Evolutionary conservation across 2,797 vertebrate species (phyloP).

Genomic region (Oreortyx pictus): DNA sequence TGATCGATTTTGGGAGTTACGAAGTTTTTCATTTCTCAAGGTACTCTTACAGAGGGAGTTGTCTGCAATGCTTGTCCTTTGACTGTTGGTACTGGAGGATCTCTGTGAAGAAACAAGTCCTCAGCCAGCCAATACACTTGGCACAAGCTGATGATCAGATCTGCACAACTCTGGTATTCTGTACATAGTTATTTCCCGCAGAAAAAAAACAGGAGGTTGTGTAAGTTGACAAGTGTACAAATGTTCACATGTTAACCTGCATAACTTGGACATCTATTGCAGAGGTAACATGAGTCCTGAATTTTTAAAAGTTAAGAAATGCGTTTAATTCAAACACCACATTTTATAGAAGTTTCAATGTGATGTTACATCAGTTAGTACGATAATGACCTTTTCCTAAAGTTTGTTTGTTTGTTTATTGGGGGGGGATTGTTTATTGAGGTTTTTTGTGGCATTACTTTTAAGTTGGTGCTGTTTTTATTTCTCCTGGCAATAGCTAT

Average conservation of each 20-base stretch:
- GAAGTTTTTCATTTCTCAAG: conserved; percentile 73
- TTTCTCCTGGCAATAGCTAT: conserved; percentile 43
- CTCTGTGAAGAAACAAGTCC: background rate
- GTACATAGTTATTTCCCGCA: background rate
- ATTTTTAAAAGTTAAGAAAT: background rate
- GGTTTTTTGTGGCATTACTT: background rate
- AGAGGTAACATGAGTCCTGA: accelerated
- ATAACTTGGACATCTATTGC: background rate
- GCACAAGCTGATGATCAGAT: background rate
- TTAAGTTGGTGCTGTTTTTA: background rate
- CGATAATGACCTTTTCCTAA: background rate
- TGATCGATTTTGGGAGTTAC: conserved; percentile 80
- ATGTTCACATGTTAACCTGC: accelerated
- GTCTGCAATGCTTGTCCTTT: background rate
- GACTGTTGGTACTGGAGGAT: background rate
- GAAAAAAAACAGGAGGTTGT: background rate
- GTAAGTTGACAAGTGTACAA: background rate
- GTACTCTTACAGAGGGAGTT: conserved; percentile 63
- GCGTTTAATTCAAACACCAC: background rate
- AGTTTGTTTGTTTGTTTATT: background rate
- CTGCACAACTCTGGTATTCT: background rate
- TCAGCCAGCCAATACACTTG: background rate
- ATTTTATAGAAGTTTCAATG: background rate
- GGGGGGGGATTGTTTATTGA: background rate
- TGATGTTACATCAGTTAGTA: background rate